These are phyloP conservation scores for Cancer borealis DNA, from an alignment of 2,888 invertebrate genomes.

Conservation along the genomic window DNA sequence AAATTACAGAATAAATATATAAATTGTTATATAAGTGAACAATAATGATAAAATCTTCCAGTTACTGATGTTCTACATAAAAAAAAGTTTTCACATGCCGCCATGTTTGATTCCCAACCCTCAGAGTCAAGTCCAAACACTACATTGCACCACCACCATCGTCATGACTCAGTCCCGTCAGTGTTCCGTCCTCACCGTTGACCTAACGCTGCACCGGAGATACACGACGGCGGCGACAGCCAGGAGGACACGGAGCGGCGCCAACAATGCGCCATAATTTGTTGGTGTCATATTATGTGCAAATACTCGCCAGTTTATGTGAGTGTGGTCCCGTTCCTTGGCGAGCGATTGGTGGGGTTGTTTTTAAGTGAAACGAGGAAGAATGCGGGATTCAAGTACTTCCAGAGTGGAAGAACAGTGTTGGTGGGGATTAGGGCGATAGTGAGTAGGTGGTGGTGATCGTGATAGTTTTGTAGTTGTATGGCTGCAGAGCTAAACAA, in stretches of 20 bases:
- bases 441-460: background rate
- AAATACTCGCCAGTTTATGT: constrained; percentile 35
- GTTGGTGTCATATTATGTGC: constrained; percentile 35
- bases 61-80: background rate
- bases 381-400: background rate
- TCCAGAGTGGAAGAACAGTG: background rate
- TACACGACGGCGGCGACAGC: background rate
- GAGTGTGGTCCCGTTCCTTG: background rate
- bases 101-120: background rate
- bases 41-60: background rate
- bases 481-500: background rate
- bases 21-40: background rate
- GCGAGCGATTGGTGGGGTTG: background rate
- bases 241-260: background rate
- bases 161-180: background rate
- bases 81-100: background rate
- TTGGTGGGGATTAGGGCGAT: background rate
- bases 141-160: background rate
- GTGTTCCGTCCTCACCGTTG: background rate
- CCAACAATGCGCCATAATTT: constrained; percentile 21
- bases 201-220: background rate
- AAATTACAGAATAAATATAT: background rate
- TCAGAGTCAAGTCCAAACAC: background rate
- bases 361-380: background rate
- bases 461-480: background rate